A percentile compares a stretch with the other conserved stretches of the same genome.
Evolutionary conservation across 1,140 invertebrate genomes (phyloP).

Genomic region (Bombus confusus): DNA sequence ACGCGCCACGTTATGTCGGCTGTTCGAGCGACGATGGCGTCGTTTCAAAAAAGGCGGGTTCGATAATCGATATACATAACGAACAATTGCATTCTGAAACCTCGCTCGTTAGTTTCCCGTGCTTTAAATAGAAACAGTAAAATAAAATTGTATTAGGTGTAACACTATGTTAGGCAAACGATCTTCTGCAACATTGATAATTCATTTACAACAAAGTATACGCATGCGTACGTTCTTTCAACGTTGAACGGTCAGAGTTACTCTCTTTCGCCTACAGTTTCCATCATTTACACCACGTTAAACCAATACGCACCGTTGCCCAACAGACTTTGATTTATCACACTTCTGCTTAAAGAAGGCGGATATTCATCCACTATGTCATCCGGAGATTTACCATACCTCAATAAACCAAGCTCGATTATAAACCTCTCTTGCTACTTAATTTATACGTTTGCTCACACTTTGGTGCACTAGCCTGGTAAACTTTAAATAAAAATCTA

Average conservation of each 20-base stretch:
- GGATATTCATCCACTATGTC: neutral
- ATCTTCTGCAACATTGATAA: neutral
- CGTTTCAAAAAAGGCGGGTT: constrained; percentile 24
- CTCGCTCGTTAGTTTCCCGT: neutral
- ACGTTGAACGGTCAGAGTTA: no score
- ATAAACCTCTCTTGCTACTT: neutral
- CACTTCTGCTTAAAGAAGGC: neutral
- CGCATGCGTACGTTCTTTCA: neutral
- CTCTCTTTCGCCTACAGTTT: neutral
- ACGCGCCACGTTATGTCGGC: no score
- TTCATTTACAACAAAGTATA: neutral
- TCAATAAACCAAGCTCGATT: neutral
- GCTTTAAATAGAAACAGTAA: neutral
- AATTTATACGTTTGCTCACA: neutral
- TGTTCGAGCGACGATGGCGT: neutral
- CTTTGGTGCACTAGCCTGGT: neutral
- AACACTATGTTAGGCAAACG: neutral
- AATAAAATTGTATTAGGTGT: neutral
- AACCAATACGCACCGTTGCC: neutral
- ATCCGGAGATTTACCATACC: neutral
- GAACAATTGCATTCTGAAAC: neutral
- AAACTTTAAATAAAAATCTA: neutral
- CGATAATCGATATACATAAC: constrained; percentile 11
- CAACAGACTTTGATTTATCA: constrained; percentile 21
- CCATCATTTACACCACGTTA: neutral